Base-by-base conservation (phyloP, 2,888 invertebrate genomes). In the Slavum lentiscoides region DNA sequence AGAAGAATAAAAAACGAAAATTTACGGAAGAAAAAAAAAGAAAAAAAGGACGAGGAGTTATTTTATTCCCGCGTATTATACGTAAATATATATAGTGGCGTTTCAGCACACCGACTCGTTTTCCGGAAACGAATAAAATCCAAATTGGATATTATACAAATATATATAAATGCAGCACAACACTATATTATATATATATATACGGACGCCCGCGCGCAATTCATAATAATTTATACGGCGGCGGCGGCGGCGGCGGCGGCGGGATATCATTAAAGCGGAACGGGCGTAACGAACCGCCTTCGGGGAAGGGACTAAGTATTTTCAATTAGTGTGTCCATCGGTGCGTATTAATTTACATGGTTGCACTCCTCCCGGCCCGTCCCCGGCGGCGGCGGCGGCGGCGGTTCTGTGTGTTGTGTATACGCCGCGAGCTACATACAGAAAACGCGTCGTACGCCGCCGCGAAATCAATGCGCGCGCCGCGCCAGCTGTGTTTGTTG, bases 221-320 rank as follows among this genome's bases (percentile, higher is more conserved):
- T 39, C 6, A 43, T 43, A 43, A 9, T 21, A 30, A 30, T 30
- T 30, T 30, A 30, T 30, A 30, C 30, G n/a, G n/a, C n/a, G n/a
- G n/a, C n/a, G n/a, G 30, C 30, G 30, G 30, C 30, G 30, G 30
- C 30, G 30, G 30, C 30, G 30, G 30, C 75, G 43, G 67, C 75
- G 75, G 80, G 68, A 69, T 62, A 80, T 80, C 80, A 72, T 80
- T 80, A 80, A 80, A 80, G 62, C 62, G 70, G 70, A 80, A 80
- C 80, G 80, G 80, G 80, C 80, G 80, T 80, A 80, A 80, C 80
- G 80, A 80, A 80, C 80, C 80, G 80, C 80, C 80, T 80, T 72
- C 55, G 55, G 80, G 80, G 80, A 80, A 80, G 80, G 80, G 80
- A 70, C 80, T 80, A 80, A 80, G 62, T 80, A 80, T 80, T 80